phyloP scores from a whole-genome alignment of 1,140 invertebrate species.

The Bombus waltoni region DNA sequence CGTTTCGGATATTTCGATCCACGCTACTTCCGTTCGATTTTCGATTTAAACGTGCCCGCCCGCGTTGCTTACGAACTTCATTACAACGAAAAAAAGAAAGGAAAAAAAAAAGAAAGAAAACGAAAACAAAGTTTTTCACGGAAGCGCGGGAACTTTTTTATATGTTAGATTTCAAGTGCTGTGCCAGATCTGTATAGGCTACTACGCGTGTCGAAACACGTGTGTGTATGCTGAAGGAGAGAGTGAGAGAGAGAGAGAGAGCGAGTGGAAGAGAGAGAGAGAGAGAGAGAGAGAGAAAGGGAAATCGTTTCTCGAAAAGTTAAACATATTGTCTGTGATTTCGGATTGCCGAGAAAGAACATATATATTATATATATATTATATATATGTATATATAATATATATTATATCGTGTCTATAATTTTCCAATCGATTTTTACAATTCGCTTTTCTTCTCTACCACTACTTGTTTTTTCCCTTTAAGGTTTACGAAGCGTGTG shows the following conservation, averaged over 20 bases:
- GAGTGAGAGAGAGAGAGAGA: not conserved
- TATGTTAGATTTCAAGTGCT: conserved; percentile 78
- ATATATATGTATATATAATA: not conserved
- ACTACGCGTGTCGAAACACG: not conserved
- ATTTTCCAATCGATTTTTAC: conserved; percentile 54
- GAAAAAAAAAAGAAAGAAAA: conserved; percentile 41
- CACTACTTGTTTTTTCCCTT: conserved; percentile 13
- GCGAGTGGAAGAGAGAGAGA: not conserved
- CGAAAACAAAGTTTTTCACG: conserved; percentile 31
- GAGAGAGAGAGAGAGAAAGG: not conserved
- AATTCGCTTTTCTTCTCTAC: conserved; percentile 9
- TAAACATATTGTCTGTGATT: conserved; percentile 77
- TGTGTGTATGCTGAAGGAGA: not conserved
- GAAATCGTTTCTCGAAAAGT: conserved; percentile 59
- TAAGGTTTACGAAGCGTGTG: conserved; percentile 16
- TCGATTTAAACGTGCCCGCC: conserved; percentile 19
- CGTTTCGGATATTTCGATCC: not conserved
- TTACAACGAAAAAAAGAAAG: conserved; percentile 53
- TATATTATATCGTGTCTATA: conserved; percentile 51
- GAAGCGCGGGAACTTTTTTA: conserved; percentile 66
- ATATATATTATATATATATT: not conserved
- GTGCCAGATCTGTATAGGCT: conserved; percentile 69
- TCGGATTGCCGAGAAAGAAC: conserved; percentile 63
- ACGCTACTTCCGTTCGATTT: not conserved
- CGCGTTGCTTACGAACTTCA: conserved; percentile 20